These are phyloP conservation scores for Ametastegia equiseti DNA, from an alignment of 2,888 invertebrate species.

Conservation along the genomic window DNA sequence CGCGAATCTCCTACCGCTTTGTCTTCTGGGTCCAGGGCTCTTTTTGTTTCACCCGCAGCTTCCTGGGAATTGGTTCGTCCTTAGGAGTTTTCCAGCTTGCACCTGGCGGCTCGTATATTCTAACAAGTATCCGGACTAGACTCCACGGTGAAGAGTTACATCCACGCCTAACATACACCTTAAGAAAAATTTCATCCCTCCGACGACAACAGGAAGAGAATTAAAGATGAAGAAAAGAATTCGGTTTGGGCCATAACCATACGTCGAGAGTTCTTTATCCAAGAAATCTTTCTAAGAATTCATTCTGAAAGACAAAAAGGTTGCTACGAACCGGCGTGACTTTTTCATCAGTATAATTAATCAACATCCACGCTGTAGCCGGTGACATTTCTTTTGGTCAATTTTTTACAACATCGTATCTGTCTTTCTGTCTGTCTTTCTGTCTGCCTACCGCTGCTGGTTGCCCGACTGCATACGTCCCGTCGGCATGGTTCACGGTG, in stretches of 20 bases:
- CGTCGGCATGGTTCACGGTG: constrained; percentile 27
- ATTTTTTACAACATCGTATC: constrained; percentile 46
- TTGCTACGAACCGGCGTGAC: constrained; percentile 23
- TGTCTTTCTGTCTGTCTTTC: neutral
- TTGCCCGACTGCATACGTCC: constrained; percentile 13
- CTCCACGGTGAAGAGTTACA: constrained; percentile 2
- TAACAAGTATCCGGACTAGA: neutral
- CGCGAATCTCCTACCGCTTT: constrained; percentile 48
- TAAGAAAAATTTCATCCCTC: constrained; percentile 7
- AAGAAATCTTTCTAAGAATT: constrained; percentile 45
- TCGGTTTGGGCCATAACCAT: constrained; percentile 7
- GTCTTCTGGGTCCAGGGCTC: constrained; percentile 42
- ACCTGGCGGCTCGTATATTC: constrained; percentile 15
- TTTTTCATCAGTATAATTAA: constrained; percentile 45
- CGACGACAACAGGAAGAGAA: neutral
- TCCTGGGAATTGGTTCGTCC: constrained; percentile 27
- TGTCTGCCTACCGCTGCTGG: constrained; percentile 17
- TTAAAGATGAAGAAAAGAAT: constrained; percentile 22
- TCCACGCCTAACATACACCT: neutral
- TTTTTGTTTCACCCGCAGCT: constrained; percentile 39
- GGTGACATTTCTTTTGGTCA: constrained; percentile 47
- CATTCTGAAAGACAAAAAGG: constrained; percentile 37
- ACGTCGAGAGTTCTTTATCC: constrained; percentile 35
- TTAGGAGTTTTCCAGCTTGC: constrained; percentile 16
- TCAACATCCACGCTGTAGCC: constrained; percentile 43